These are phyloP conservation scores for Gambusia holbrooki DNA, from an alignment of 2,113 vertebrate genomes.

Conservation along the genomic window DNA sequence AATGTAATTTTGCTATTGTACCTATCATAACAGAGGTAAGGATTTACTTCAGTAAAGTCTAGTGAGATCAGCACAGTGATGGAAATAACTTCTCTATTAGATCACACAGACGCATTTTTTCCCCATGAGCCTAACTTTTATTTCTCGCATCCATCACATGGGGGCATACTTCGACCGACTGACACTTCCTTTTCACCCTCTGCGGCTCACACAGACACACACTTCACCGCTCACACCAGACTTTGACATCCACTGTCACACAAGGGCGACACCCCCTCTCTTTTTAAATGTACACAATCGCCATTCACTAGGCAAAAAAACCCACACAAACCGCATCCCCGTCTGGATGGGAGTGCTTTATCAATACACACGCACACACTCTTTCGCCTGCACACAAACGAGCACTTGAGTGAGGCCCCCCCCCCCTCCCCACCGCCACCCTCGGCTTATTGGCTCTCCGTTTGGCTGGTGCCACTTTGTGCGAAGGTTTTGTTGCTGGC, in stretches of 20 bases:
- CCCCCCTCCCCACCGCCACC: not conserved
- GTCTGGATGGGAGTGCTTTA: slow-evolving; percentile 71
- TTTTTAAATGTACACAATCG: slow-evolving; percentile 74
- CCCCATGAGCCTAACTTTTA: slow-evolving; percentile 19
- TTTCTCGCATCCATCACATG: slow-evolving; percentile 72
- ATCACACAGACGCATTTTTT: not conserved
- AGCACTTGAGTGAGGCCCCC: slow-evolving; percentile 55
- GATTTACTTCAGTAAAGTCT: no score
- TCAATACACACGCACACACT: slow-evolving; percentile 53
- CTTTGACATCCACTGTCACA: slow-evolving; percentile 60
- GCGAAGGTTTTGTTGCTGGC: slow-evolving; percentile 54
- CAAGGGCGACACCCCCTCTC: slow-evolving; percentile 61
- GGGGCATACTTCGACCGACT: slow-evolving; percentile 77
- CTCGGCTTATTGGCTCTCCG: slow-evolving; percentile 62
- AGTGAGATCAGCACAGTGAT: no score
- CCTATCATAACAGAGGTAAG: no score
- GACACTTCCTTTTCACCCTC: slow-evolving; percentile 43
- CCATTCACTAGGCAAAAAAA: slow-evolving; percentile 73
- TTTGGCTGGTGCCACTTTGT: slow-evolving; percentile 74
- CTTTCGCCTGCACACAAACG: slow-evolving; percentile 36
- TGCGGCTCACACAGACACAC: slow-evolving; percentile 43
- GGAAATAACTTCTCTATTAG: not conserved
- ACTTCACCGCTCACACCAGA: slow-evolving; percentile 40
- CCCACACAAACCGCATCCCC: slow-evolving; percentile 71
- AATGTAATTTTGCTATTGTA: no score